Conservation (phyloP, 2,797 vertebrate genomes). For the Ispidina lecontei region DNA sequence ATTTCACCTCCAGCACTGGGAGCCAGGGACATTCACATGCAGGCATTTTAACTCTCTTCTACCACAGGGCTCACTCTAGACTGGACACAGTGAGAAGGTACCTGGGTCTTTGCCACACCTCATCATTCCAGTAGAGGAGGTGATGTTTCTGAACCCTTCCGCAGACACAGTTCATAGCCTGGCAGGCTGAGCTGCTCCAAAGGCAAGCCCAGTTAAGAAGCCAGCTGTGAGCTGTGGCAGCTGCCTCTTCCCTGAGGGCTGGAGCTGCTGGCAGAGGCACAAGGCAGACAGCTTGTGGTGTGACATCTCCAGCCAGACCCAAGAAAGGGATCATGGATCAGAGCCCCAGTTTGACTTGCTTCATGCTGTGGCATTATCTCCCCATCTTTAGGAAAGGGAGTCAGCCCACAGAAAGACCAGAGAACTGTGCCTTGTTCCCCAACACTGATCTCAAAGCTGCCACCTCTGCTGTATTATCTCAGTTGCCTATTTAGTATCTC, state of each 20-base stretch:
- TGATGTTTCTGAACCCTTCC: background rate
- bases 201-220: background rate
- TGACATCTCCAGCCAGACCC: background rate
- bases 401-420: background rate
- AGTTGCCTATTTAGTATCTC: background rate
- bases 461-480: background rate
- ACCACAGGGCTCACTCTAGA: background rate
- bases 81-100: background rate
- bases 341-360: background rate
- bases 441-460: background rate
- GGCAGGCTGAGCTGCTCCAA: background rate
- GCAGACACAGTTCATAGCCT: background rate
- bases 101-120: background rate
- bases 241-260: background rate
- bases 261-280: background rate
- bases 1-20: background rate
- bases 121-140: accelerated
- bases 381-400: background rate
- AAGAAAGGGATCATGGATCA: background rate
- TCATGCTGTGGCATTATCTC: background rate
- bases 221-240: background rate
- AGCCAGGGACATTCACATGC: background rate
- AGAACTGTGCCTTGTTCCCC: background rate
- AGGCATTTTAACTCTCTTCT: background rate
- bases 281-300: background rate